phyloP scores from a whole-genome alignment of 2,797 vertebrate genomes.

The Urophycis tenuis region DNA sequence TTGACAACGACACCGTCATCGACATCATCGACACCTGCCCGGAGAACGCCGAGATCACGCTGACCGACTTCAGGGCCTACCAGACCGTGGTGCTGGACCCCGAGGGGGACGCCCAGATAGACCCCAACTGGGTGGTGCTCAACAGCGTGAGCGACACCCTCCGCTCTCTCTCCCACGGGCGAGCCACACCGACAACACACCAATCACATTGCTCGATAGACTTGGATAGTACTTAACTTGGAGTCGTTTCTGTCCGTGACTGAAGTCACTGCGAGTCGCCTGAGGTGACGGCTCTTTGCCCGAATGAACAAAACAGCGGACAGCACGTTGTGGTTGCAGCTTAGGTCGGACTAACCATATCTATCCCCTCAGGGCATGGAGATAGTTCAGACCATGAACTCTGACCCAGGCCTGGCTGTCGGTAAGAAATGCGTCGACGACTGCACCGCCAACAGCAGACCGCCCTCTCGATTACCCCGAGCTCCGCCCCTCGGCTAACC shows the following conservation, averaged over 20 bases:
- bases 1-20: constrained; percentile 88
- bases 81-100: constrained; percentile 97
- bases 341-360: not conserved
- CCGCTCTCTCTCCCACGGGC: not conserved
- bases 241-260: not conserved
- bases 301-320: too few relatives aligned
- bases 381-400: constrained; percentile 99
- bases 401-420: constrained; percentile 95
- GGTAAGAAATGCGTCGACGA: constrained; percentile 67
- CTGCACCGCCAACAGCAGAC: not conserved
- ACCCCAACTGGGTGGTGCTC: constrained; percentile 97
- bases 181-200: not conserved
- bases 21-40: constrained; percentile 92
- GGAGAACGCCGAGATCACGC: constrained; percentile 92
- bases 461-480: too few relatives aligned
- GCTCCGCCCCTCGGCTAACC: not conserved
- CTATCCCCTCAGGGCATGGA: constrained; percentile 73
- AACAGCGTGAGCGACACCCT: constrained; percentile 76
- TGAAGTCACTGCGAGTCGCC: not conserved
- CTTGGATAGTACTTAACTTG: too few relatives aligned
- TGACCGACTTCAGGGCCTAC: constrained; percentile 97
- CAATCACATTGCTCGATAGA: not conserved
- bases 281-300: not conserved
- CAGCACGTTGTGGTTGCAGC: not conserved
- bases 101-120: constrained; percentile 96